Conservation (phyloP, 2,113 vertebrate genomes). For the Apistogramma diplotaenia region DNA sequence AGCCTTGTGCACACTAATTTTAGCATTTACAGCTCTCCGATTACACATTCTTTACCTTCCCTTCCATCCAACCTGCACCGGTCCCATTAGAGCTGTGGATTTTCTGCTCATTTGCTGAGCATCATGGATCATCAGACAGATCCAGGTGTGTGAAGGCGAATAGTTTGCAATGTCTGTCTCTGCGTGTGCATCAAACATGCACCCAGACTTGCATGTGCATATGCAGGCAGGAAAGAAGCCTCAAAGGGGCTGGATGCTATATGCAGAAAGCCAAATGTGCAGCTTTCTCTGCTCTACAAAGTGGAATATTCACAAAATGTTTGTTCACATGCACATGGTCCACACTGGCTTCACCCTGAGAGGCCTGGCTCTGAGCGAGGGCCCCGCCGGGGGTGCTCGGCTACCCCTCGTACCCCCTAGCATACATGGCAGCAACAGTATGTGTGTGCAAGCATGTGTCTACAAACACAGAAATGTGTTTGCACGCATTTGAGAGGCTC, state of each 20-base stretch:
- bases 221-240: background rate
- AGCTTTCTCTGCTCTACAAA: slow-evolving; percentile 1
- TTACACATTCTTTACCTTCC: background rate
- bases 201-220: background rate
- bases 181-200: background rate
- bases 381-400: background rate
- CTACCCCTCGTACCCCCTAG: background rate
- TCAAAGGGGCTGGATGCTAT: too few relatives aligned
- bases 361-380: slow-evolving; percentile 47
- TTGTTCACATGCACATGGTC: background rate
- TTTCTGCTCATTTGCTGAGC: slow-evolving; percentile 47
- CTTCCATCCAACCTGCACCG: slow-evolving; percentile 7
- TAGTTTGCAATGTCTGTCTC: background rate
- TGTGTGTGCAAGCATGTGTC: slow-evolving; percentile 2
- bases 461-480: slow-evolving; percentile 26
- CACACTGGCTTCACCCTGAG: slow-evolving; percentile 23
- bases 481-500: slow-evolving; percentile 4
- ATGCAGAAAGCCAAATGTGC: background rate
- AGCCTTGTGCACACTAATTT: background rate
- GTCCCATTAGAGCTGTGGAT: slow-evolving; percentile 23
- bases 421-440: slow-evolving; percentile 17
- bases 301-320: background rate
- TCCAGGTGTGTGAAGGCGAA: background rate
- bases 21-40: background rate
- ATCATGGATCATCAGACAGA: slow-evolving; percentile 28